Evolutionary conservation across 1,140 invertebrate species (phyloP).

Genomic region (Ctenoplectra terminalis): DNA sequence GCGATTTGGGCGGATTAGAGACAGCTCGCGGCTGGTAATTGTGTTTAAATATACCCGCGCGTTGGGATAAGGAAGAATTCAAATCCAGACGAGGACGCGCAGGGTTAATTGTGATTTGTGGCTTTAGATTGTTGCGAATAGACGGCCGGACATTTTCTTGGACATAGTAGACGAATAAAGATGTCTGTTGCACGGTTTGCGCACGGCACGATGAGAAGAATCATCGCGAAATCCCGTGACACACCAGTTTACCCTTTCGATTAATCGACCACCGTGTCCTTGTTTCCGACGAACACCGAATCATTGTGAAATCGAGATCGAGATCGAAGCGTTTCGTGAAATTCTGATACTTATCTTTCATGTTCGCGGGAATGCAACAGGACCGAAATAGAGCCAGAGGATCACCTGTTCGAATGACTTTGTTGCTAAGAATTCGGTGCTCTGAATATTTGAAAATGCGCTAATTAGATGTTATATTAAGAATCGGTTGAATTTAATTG

Average conservation of each 20-base stretch:
- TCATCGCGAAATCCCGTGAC: not conserved
- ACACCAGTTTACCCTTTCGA: not conserved
- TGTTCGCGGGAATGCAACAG: not conserved
- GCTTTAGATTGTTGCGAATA: conserved; percentile 59
- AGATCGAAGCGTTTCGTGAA: conserved; percentile 6
- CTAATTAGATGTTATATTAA: too few relatives aligned
- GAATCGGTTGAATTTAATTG: too few relatives aligned
- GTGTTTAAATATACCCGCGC: conserved; percentile 64
- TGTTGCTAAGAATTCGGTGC: not conserved
- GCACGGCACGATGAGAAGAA: conserved; percentile 23
- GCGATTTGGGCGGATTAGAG: conserved; percentile 62
- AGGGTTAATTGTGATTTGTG: conserved; percentile 65
- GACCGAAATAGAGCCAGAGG: not conserved
- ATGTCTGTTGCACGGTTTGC: conserved; percentile 36
- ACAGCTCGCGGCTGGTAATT: conserved; percentile 60
- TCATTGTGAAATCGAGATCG: not conserved
- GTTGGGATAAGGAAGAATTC: conserved; percentile 46
- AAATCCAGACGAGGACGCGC: conserved; percentile 45
- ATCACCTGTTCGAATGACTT: not conserved
- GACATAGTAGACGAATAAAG: conserved; percentile 62
- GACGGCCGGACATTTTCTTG: conserved; percentile 58
- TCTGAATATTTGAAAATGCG: too few relatives aligned
- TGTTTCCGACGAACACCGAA: not conserved
- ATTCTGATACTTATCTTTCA: not conserved
- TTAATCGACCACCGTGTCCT: not conserved